These are phyloP conservation scores for Achroia grisella DNA, from an alignment of 1,140 invertebrate genomes.

Conservation along the genomic window DNA sequence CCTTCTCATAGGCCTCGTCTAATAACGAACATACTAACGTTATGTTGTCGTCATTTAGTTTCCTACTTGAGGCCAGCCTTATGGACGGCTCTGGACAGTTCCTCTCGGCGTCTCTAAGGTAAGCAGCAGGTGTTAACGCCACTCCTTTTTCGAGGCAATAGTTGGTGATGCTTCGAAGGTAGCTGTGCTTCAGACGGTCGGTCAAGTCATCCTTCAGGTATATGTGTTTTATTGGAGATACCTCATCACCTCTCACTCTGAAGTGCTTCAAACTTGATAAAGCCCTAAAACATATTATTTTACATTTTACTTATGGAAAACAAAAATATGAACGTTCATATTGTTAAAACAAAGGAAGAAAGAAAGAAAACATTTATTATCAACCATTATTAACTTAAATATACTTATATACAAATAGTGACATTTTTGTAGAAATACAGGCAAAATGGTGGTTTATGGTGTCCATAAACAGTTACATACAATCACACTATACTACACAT, in stretches of 20 bases:
- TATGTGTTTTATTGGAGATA: conserved; percentile 88
- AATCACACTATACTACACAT: too few relatives aligned
- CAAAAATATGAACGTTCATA: too few relatives aligned
- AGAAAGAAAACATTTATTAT: too few relatives aligned
- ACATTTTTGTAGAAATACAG: too few relatives aligned
- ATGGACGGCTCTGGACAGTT: conserved; percentile 78
- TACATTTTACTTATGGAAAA: too few relatives aligned
- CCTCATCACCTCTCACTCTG: conserved; percentile 74
- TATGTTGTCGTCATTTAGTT: conserved; percentile 75
- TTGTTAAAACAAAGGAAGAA: too few relatives aligned
- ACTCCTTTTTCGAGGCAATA: conserved; percentile 77
- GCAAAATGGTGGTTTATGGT: too few relatives aligned
- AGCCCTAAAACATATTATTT: conserved; percentile 40
- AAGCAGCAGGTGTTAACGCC: conserved; percentile 78
- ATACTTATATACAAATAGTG: too few relatives aligned
- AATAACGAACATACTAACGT: conserved; percentile 50
- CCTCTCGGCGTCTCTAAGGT: conserved; percentile 77
- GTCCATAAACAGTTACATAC: too few relatives aligned
- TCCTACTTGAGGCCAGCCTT: conserved; percentile 76
- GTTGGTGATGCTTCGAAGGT: conserved; percentile 76
- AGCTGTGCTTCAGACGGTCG: conserved; percentile 68
- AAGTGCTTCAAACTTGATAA: conserved; percentile 71
- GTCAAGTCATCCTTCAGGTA: conserved; percentile 74
- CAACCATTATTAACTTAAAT: too few relatives aligned
- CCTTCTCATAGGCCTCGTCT: conserved; percentile 57